Conservation (phyloP, 2,113 vertebrate genomes). For the Aythya baeri region DNA sequence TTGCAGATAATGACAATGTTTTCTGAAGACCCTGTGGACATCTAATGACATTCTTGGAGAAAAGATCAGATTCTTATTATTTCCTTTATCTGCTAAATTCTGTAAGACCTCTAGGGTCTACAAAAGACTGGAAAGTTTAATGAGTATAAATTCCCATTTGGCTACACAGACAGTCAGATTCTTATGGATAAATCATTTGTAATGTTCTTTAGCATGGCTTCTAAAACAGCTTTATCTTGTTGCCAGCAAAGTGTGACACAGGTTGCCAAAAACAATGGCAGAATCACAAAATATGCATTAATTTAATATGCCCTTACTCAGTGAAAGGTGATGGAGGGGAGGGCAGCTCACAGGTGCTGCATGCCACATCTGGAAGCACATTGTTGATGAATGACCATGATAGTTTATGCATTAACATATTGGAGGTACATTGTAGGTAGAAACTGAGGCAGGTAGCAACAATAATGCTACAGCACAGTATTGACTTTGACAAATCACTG, state of each 20-base stretch:
- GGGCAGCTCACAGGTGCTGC: neutral
- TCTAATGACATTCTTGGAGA: neutral
- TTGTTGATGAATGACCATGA: neutral
- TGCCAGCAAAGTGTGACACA: neutral
- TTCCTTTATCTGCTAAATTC: neutral
- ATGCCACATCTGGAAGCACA: neutral
- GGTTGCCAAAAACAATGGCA: neutral
- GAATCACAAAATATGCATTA: neutral
- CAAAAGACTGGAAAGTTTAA: neutral
- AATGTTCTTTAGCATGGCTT: neutral
- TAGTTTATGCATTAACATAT: rapidly evolving
- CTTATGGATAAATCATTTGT: neutral
- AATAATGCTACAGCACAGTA: neutral
- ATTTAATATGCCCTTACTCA: neutral
- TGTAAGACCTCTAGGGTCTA: neutral
- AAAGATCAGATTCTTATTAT: neutral
- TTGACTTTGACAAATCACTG: neutral
- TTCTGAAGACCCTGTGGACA: neutral
- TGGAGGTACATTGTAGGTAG: rapidly evolving
- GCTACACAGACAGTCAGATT: neutral
- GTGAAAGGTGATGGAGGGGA: neutral
- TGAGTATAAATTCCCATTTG: neutral
- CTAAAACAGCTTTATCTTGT: neutral
- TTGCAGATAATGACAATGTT: neutral
- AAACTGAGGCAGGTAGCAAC: neutral